Conservation (phyloP, 2,113 vertebrate species). For the Neodon shergylaensis region DNA sequence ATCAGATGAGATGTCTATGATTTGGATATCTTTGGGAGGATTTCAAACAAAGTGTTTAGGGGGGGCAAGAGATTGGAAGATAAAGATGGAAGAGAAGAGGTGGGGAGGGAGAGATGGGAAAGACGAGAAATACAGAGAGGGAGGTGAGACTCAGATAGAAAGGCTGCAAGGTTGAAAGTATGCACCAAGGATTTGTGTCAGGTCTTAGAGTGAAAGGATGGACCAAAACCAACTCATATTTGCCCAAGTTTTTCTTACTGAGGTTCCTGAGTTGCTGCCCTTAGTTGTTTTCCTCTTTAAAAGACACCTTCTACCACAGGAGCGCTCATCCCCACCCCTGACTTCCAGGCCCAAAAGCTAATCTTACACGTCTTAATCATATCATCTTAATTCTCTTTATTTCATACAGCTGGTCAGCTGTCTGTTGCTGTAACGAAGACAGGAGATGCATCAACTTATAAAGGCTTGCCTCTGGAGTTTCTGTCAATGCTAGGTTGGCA, state of each 20-base stretch:
- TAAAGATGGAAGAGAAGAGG: background rate
- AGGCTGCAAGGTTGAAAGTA: background rate
- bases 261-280: background rate
- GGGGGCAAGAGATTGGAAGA: accelerated
- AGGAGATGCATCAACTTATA: background rate
- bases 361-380: accelerated
- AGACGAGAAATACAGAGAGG: background rate
- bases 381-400: accelerated
- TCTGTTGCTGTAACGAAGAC: background rate
- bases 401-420: accelerated
- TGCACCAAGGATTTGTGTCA: too few species aligned
- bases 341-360: accelerated
- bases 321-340: accelerated
- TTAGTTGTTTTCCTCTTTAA: background rate
- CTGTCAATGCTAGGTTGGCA: too few species aligned
- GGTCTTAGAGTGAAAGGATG: accelerated
- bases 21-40: background rate
- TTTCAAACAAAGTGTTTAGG: background rate
- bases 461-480: background rate
- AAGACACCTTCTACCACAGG: accelerated
- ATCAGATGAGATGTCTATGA: background rate
- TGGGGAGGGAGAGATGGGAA: too few species aligned
- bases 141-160: background rate
- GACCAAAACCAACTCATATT: background rate
- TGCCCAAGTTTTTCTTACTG: background rate